Percentiles rank a stretch among this genome's conserved stretches.
Conservation (phyloP, 2,888 invertebrate genomes). For the Rhamnusium bicolor region DNA sequence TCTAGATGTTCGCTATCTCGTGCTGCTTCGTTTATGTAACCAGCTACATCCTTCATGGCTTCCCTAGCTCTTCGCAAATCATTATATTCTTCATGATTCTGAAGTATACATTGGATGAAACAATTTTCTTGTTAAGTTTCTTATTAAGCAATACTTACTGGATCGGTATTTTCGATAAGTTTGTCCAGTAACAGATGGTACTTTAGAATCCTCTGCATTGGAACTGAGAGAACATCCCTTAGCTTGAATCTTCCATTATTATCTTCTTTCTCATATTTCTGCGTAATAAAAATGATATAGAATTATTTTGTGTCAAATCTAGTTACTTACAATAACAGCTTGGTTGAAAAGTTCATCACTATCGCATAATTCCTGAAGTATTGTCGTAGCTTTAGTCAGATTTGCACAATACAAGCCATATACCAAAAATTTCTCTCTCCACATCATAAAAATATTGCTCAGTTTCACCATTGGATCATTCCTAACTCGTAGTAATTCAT, state of each 20-base stretch:
- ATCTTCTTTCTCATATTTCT: conserved; percentile 94
- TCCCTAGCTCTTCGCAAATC: conserved; percentile 91
- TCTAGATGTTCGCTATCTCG: conserved; percentile 94
- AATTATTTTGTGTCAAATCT: not conserved
- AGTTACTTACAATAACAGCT: conserved; percentile 77
- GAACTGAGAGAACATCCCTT: conserved; percentile 95
- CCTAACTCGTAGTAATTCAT: conserved; percentile 84
- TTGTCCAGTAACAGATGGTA: conserved; percentile 96
- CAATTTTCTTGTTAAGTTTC: not conserved
- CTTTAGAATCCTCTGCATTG: conserved; percentile 98
- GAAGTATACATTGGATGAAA: conserved; percentile 43
- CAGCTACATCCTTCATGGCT: conserved; percentile 96
- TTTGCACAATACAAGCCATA: conserved; percentile 98
- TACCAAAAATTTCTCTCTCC: conserved; percentile 91
- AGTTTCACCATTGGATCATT: conserved; percentile 76
- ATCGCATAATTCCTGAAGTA: conserved; percentile 84
- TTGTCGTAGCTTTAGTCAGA: conserved; percentile 89
- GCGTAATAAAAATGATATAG: conserved; percentile 58
- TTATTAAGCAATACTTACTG: conserved; percentile 72
- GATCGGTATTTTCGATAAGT: conserved; percentile 88
- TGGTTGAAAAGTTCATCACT: conserved; percentile 79
- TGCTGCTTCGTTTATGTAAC: conserved; percentile 98
- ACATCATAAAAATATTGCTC: conserved; percentile 90
- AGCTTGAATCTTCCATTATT: conserved; percentile 96
- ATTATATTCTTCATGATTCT: conserved; percentile 88